A percentile compares a stretch with the other conserved stretches of the same genome.
phyloP scores from a whole-genome alignment of 2,113 vertebrate genomes.

The Ellobius talpinus region DNA sequence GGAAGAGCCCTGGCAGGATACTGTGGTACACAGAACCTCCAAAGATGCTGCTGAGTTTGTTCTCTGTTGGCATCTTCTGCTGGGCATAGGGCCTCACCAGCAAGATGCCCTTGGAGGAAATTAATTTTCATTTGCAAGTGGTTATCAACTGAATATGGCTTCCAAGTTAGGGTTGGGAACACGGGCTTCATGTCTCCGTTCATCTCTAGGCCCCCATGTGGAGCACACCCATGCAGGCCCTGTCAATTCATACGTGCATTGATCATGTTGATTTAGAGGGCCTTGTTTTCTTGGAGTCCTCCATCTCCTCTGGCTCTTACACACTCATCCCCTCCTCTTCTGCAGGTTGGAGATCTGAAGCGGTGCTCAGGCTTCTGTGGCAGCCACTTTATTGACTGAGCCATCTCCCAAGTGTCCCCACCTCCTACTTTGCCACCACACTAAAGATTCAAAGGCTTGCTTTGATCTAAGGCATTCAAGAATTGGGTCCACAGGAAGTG shows the following conservation, averaged over 20 bases:
- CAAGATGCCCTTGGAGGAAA: background rate
- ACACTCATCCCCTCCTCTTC: background rate
- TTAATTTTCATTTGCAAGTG: background rate
- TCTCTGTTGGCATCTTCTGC: background rate
- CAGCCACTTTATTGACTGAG: background rate
- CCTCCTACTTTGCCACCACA: background rate
- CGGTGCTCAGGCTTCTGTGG: background rate
- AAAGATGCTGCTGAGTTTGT: background rate
- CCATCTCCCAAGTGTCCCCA: background rate
- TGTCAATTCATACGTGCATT: too few species aligned
- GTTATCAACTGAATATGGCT: background rate
- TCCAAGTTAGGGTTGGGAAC: background rate
- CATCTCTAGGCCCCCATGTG: background rate
- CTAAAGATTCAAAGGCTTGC: background rate
- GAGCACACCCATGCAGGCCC: background rate
- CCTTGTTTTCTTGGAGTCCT: background rate
- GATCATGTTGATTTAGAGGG: too few species aligned
- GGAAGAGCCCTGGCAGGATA: background rate
- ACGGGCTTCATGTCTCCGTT: background rate
- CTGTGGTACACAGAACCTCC: too few species aligned
- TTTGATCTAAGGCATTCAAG: background rate
- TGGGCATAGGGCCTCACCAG: background rate
- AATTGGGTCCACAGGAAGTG: constrained; percentile 11
- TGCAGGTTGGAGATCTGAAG: background rate
- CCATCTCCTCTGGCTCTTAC: background rate